Conservation (phyloP, 2,888 invertebrate species). For the Vanessa cardui region DNA sequence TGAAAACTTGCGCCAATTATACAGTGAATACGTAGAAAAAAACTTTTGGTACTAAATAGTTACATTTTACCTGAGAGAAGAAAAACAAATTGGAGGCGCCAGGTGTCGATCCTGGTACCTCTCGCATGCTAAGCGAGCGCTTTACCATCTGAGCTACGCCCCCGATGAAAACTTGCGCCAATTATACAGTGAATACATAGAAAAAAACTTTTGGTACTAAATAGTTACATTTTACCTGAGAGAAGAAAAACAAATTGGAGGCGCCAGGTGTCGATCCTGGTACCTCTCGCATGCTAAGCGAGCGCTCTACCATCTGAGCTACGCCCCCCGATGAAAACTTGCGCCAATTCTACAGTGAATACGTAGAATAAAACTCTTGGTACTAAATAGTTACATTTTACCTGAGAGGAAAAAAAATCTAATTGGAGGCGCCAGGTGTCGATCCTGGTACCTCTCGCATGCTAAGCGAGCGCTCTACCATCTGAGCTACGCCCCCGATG, state of each 20-base stretch:
- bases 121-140: conserved; percentile 72
- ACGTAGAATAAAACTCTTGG: background rate
- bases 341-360: background rate
- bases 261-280: conserved; percentile 54
- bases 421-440: conserved; percentile 81
- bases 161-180: background rate
- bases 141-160: conserved; percentile 75
- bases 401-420: no score
- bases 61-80: no score
- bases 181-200: no score
- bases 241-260: no score
- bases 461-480: conserved; percentile 83
- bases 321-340: background rate
- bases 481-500: conserved; percentile 55
- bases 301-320: conserved; percentile 82
- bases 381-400: no score
- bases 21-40: background rate
- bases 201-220: no score
- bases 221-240: no score
- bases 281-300: conserved; percentile 83
- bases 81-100: no score
- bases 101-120: no score
- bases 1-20: background rate
- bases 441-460: conserved; percentile 83
- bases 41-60: no score